Conservation (phyloP, 2,888 invertebrate genomes). For the Thysanoteuthis rhombus region DNA sequence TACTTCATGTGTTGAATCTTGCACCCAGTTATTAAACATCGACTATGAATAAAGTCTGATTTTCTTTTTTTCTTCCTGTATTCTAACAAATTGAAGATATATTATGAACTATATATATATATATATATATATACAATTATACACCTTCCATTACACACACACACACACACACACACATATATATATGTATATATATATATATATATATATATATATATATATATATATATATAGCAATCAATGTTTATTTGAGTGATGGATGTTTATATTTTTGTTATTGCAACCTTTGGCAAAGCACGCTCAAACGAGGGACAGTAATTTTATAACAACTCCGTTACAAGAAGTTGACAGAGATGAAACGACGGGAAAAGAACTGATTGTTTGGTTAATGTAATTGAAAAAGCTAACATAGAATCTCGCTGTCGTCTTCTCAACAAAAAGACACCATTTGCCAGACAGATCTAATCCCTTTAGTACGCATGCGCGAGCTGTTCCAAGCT, state of each 20-base stretch:
- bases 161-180: background rate
- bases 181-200: background rate
- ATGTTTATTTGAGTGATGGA: background rate
- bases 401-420: background rate
- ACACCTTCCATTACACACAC: background rate
- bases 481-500: background rate
- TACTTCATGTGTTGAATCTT: too few species aligned
- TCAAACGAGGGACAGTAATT: background rate
- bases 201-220: conserved; percentile 18
- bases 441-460: background rate
- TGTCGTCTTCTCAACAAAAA: background rate
- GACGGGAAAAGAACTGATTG: background rate
- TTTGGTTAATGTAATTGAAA: conserved; percentile 12
- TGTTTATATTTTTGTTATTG: background rate
- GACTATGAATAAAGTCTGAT: too few species aligned
- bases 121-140: background rate
- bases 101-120: background rate
- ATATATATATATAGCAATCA: background rate
- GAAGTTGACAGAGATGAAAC: background rate
- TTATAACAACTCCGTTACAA: background rate
- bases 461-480: background rate
- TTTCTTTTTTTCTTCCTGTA: too few species aligned
- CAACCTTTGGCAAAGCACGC: background rate
- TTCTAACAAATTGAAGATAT: background rate
- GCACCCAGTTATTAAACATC: too few species aligned